A percentile compares a stretch with the other conserved stretches of the same genome.
Conservation (phyloP, 2,888 invertebrate genomes). For the Patella pellucida region DNA sequence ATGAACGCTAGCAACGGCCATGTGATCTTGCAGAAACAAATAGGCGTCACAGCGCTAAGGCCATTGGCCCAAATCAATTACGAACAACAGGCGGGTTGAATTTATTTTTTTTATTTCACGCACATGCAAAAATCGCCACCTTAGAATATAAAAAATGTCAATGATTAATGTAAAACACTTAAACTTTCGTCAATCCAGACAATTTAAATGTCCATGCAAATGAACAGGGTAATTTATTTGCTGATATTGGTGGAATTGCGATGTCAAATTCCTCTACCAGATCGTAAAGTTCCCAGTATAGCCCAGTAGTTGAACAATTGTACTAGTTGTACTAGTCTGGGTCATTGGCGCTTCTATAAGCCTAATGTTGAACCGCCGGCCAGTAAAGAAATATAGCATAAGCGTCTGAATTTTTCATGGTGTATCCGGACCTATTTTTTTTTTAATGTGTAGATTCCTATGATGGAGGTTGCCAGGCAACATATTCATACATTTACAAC, state of each 20-base stretch:
- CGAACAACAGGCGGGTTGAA: too few relatives aligned
- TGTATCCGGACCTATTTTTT: slow-evolving; percentile 48
- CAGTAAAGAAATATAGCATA: slow-evolving; percentile 82
- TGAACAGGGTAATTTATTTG: slow-evolving; percentile 55
- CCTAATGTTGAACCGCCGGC: slow-evolving; percentile 77
- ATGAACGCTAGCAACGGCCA: too few relatives aligned
- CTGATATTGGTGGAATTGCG: slow-evolving; percentile 53
- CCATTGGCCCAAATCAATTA: too few relatives aligned
- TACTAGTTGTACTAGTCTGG: slow-evolving; percentile 64
- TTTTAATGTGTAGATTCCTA: too few relatives aligned
- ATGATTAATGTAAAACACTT: too few relatives aligned
- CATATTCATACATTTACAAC: too few relatives aligned
- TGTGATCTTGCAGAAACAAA: too few relatives aligned
- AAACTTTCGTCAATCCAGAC: slow-evolving; percentile 39
- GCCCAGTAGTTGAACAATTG: slow-evolving; percentile 75
- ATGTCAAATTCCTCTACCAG: slow-evolving; percentile 54
- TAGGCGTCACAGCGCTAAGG: too few relatives aligned
- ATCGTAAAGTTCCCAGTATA: slow-evolving; percentile 48
- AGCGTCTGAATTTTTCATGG: slow-evolving; percentile 67
- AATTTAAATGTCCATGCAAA: slow-evolving; percentile 66
- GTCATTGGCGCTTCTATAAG: slow-evolving; percentile 72
- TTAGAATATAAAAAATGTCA: too few relatives aligned
- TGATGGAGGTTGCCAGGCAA: too few relatives aligned
- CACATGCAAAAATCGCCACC: too few relatives aligned
- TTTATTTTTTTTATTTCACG: too few relatives aligned